Percentiles rank a stretch among this genome's conserved stretches.
Evolutionary conservation across 2,113 vertebrate species (phyloP).

Genomic region (Mixornis gularis): DNA sequence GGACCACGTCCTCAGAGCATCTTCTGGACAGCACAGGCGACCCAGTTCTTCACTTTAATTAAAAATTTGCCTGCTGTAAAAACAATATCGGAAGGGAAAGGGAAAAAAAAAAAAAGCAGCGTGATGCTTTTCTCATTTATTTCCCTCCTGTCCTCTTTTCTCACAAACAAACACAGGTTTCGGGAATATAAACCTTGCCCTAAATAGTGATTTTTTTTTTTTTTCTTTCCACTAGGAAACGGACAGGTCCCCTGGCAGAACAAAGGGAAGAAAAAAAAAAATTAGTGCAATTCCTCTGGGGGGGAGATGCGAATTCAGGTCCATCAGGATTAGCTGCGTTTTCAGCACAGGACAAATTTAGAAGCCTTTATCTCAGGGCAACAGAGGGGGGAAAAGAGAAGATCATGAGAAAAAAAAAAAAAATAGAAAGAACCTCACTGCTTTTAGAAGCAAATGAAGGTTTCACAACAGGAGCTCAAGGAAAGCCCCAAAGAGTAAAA

Average conservation of each 20-base stretch:
- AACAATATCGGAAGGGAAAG: neutral
- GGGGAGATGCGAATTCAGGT: constrained; percentile 53
- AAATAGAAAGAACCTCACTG: neutral
- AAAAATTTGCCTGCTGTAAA: constrained; percentile 37
- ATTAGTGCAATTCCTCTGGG: constrained; percentile 21
- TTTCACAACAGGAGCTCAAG: constrained; percentile 18
- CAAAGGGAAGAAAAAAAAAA: too few species aligned
- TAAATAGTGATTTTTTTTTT: constrained; percentile 29
- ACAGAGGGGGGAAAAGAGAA: constrained; percentile 42
- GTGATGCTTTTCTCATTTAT: constrained; percentile 34
- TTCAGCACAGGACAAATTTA: constrained; percentile 64
- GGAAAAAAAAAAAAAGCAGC: neutral
- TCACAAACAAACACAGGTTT: constrained; percentile 10
- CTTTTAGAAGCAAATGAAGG: constrained; percentile 32
- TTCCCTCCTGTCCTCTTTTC: constrained; percentile 42
- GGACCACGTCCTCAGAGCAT: constrained; percentile 11
- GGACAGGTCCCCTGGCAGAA: too few species aligned
- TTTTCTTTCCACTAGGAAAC: too few species aligned
- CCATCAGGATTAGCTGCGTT: constrained; percentile 60
- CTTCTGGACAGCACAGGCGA: constrained; percentile 25
- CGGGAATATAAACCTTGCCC: constrained; percentile 51
- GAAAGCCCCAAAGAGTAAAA: neutral
- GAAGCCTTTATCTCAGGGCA: constrained; percentile 58
- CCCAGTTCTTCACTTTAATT: constrained; percentile 49
- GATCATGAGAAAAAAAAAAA: neutral